Percentiles rank a stretch among this genome's conserved stretches.
Evolutionary conservation across 2,113 vertebrate genomes (phyloP).

Genomic region (Neotoma lepida): DNA sequence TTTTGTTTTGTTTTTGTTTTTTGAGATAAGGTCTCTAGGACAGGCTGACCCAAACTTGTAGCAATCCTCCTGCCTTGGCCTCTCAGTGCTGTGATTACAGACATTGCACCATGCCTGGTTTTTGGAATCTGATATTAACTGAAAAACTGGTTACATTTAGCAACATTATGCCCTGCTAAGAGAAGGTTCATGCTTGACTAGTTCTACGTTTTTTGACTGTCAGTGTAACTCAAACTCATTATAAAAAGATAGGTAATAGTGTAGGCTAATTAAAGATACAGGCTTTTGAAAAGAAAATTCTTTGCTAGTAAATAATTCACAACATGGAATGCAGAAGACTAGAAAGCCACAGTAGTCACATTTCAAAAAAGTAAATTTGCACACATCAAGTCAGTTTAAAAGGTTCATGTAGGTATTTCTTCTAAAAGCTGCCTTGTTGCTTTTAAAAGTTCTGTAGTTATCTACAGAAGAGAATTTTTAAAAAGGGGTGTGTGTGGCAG

Average conservation of each 20-base stretch:
- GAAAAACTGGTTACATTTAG: slow-evolving; percentile 50
- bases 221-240: slow-evolving; percentile 31
- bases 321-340: slow-evolving; percentile 33
- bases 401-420: neutral
- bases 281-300: slow-evolving; percentile 35
- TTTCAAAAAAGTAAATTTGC: neutral
- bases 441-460: slow-evolving; percentile 38
- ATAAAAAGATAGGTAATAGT: slow-evolving; percentile 8
- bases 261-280: slow-evolving; percentile 22
- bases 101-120: neutral
- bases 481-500: neutral
- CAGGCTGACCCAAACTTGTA: neutral
- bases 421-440: neutral
- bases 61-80: neutral
- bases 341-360: neutral
- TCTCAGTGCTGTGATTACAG: neutral
- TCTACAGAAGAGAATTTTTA: neutral
- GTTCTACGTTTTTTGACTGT: slow-evolving; percentile 39
- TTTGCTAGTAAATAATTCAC: slow-evolving; percentile 36
- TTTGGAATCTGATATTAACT: neutral
- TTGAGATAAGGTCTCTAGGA: neutral
- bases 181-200: slow-evolving; percentile 25
- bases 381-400: neutral
- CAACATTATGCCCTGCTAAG: neutral
- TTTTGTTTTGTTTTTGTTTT: neutral